Conservation (phyloP, 2,113 vertebrate genomes). For the Ancistrus triradiatus region DNA sequence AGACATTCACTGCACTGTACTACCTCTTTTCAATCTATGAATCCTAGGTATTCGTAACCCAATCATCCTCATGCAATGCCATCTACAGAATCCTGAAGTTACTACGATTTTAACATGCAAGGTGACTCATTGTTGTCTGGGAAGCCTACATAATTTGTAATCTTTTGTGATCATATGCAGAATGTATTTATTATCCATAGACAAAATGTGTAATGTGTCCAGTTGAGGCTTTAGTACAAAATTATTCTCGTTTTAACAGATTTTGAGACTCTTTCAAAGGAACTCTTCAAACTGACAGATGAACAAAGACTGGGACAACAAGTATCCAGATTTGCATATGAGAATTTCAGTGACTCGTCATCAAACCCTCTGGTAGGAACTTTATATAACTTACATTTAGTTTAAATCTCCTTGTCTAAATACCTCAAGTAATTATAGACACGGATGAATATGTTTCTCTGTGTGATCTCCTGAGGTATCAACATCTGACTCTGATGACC, state of each 20-base stretch:
- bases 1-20: too few relatives aligned
- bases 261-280: constrained; percentile 72
- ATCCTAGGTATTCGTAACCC: too few relatives aligned
- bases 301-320: constrained; percentile 48
- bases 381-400: neutral
- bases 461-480: constrained; percentile 57
- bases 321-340: constrained; percentile 37
- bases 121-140: too few relatives aligned
- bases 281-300: constrained; percentile 68
- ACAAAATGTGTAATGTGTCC: neutral
- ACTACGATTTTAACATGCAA: too few relatives aligned
- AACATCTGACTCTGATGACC: constrained; percentile 68
- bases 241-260: constrained; percentile 63
- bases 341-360: constrained; percentile 64
- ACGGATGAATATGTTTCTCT: neutral
- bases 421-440: too few relatives aligned
- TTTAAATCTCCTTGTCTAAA: neutral
- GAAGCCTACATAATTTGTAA: too few relatives aligned
- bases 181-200: too few relatives aligned
- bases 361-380: constrained; percentile 53
- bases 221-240: neutral
- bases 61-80: too few relatives aligned
- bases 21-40: too few relatives aligned
- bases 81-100: too few relatives aligned
- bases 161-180: too few relatives aligned